These are phyloP conservation scores for Chionomys nivalis DNA, from an alignment of 2,113 vertebrate species.

Conservation along the genomic window DNA sequence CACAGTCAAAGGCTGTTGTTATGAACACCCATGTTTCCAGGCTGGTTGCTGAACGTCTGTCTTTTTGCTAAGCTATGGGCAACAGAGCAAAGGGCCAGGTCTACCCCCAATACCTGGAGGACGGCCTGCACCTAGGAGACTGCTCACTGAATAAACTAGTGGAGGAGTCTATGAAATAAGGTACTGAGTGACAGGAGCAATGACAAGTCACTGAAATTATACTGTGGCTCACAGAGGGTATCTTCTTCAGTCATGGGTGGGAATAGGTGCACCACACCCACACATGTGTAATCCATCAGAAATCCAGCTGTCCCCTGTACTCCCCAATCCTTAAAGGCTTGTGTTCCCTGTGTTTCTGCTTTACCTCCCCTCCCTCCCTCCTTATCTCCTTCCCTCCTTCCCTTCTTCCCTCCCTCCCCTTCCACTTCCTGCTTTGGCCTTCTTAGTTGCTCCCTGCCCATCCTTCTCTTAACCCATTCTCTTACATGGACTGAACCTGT, in stretches of 20 bases:
- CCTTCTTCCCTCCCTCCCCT: too few species aligned
- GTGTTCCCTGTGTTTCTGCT: background rate
- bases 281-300: rapidly evolving
- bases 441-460: background rate
- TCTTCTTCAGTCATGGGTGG: background rate
- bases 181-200: background rate
- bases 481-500: background rate
- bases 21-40: background rate
- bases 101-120: background rate
- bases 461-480: background rate
- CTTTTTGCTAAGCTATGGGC: background rate
- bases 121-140: background rate
- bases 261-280: rapidly evolving
- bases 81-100: background rate
- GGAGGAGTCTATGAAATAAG: background rate
- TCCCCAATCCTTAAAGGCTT: background rate
- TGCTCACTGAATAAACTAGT: background rate
- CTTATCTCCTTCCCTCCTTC: too few species aligned
- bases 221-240: background rate
- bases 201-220: background rate
- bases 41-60: background rate
- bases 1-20: background rate
- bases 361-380: too few species aligned
- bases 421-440: background rate
- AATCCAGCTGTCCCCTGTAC: background rate